These are phyloP conservation scores for Andrena bucephala DNA, from an alignment of 2,888 invertebrate genomes.

Conservation along the genomic window DNA sequence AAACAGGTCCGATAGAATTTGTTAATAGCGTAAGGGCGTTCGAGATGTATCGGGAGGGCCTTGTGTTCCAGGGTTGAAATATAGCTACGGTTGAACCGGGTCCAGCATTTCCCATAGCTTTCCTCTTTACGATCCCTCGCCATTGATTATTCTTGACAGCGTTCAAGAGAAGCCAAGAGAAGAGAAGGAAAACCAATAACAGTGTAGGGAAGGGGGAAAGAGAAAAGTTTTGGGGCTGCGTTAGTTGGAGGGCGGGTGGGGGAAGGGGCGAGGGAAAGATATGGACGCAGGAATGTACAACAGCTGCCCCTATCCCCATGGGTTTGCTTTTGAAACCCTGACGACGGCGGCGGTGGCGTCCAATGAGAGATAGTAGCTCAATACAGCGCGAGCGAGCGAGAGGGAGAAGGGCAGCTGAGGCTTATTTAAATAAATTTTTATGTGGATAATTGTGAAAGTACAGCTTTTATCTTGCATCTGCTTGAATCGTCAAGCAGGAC, in stretches of 20 bases:
- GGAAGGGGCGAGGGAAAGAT: conserved; percentile 51
- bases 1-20: neutral
- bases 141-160: conserved; percentile 38
- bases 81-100: neutral
- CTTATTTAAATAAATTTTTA: conserved; percentile 35
- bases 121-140: neutral
- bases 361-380: conserved; percentile 75
- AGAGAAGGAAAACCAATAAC: conserved; percentile 41
- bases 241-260: conserved; percentile 15
- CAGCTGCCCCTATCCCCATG: conserved; percentile 79
- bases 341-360: conserved; percentile 56
- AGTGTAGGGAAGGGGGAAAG: conserved; percentile 11
- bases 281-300: conserved; percentile 77
- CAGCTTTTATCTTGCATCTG: neutral
- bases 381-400: conserved; percentile 49
- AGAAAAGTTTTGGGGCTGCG: conserved; percentile 34
- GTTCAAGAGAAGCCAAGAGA: conserved; percentile 42
- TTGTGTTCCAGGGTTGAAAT: neutral
- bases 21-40: neutral
- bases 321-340: conserved; percentile 78
- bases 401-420: conserved; percentile 30
- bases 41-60: neutral
- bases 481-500: neutral
- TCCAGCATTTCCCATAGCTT: conserved; percentile 25
- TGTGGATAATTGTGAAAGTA: conserved; percentile 4